Conservation (phyloP, 2,113 vertebrate genomes). For the Dromas ardeola region DNA sequence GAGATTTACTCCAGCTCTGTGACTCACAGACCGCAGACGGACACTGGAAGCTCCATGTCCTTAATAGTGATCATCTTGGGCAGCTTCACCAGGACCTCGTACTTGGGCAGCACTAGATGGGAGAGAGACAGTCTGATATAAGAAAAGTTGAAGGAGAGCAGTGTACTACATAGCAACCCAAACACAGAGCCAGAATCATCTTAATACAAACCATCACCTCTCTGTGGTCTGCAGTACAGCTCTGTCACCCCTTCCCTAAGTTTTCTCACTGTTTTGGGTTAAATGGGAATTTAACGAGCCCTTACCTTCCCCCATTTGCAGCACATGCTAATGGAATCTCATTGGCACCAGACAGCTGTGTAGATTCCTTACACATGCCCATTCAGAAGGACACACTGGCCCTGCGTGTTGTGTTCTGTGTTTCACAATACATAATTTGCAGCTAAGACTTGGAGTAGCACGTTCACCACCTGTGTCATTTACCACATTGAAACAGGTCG, state of each 20-base stretch:
- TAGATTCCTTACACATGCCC: not conserved
- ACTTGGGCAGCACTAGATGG: constrained; percentile 74
- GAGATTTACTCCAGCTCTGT: not conserved
- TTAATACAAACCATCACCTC: not conserved
- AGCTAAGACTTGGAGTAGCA: not conserved
- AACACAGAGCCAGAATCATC: not conserved
- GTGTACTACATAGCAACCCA: not conserved
- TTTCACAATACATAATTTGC: not conserved
- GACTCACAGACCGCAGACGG: constrained; percentile 74
- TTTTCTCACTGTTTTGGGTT: not conserved
- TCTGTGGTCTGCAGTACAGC: not conserved
- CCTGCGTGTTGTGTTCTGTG: not conserved
- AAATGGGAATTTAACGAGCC: not conserved
- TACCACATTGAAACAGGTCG: not conserved
- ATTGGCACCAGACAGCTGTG: not conserved
- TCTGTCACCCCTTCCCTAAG: not conserved
- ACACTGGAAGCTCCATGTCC: constrained; percentile 55
- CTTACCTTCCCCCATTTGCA: not conserved
- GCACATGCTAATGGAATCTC: not conserved
- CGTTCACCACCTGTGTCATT: not conserved
- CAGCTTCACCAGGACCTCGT: constrained; percentile 65
- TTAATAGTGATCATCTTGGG: constrained; percentile 67
- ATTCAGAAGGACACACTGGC: not conserved
- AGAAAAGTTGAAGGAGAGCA: not conserved
- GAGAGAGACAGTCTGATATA: not conserved